Percentiles rank a stretch among this genome's conserved stretches.
Conservation (phyloP, 2,888 invertebrate genomes). For the Oeneis ivallda region DNA sequence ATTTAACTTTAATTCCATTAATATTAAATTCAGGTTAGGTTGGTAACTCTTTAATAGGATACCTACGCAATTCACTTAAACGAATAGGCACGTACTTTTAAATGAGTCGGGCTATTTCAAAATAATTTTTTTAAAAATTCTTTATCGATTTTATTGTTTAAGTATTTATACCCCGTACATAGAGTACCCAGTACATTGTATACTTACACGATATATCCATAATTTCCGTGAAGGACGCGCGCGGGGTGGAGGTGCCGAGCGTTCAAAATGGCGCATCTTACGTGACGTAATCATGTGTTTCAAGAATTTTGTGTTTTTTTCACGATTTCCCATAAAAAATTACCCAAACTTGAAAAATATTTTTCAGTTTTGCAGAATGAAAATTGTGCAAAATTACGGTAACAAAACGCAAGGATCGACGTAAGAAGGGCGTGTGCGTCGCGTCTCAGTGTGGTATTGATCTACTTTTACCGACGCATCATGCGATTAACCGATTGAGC, state of each 20-base stretch:
- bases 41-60: no score
- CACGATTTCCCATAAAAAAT: slow-evolving; percentile 1
- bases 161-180: neutral
- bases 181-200: neutral
- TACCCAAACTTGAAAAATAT: neutral
- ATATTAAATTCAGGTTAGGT: no score
- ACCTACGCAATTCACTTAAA: no score
- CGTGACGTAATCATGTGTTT: slow-evolving; percentile 9
- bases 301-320: neutral
- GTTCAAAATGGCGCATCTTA: slow-evolving; percentile 17
- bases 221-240: neutral
- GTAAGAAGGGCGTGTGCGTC: neutral
- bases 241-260: neutral
- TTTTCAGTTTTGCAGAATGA: neutral
- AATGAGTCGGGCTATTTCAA: no score
- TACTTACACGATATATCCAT: no score
- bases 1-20: no score
- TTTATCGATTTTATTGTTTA: neutral
- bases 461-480: slow-evolving; percentile 12
- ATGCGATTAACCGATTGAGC: slow-evolving; percentile 32
- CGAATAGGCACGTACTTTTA: no score
- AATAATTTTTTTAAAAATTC: no score
- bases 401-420: neutral
- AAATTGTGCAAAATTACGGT: neutral
- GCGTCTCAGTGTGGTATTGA: neutral